Base-by-base conservation (phyloP, 2,797 vertebrate genomes). In the Coluber constrictor region DNA sequence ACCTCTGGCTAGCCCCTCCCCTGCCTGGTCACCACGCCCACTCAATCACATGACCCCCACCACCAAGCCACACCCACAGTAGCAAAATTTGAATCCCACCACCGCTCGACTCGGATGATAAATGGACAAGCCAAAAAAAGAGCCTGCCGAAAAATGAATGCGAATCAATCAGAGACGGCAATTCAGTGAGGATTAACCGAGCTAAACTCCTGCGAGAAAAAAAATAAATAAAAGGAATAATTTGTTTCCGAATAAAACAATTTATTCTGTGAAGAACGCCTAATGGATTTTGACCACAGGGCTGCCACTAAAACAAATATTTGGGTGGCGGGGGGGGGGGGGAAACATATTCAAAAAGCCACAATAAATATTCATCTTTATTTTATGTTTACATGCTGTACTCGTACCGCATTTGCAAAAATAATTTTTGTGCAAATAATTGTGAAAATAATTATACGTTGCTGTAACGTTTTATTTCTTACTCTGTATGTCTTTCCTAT, bases 11-110 rank as follows among this genome's bases (percentile, higher is more conserved):
- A 51, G 47, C 47, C 47, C 47, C 47, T 51, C 47, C 47, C 47
- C 47, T 0, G 0, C 47, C 47, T 51, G 6, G 47, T 0, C 47
- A 51, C 47, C 47, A 51, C 6, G 0, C 47, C 47, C 47, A 51
- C 47, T 51, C 47, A 51, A 6, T 51, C 47, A 51, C 47, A 51
- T 51, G 47, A 51, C 47, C 47, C 47, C 37, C 47, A 51, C 47
- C 47, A 51, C 47, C 47, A 51, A 51, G 47, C 47, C 47, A 51
- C 47, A 6, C 47, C 47, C 47, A 51, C 47, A 51, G 47, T 51
- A 51, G 47, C 47, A 51, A 51, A 51, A 51, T 51, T 8, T 51
- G 47, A 51, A 51, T 51, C 47, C 47, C 47, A 51, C 47, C 7
- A 8, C 47, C 1, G 6, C 15, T 47, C 51, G n/a, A 20, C n/a